These are phyloP conservation scores for Zaprionus inermis DNA, from an alignment of 1,140 invertebrate genomes.

Conservation along the genomic window DNA sequence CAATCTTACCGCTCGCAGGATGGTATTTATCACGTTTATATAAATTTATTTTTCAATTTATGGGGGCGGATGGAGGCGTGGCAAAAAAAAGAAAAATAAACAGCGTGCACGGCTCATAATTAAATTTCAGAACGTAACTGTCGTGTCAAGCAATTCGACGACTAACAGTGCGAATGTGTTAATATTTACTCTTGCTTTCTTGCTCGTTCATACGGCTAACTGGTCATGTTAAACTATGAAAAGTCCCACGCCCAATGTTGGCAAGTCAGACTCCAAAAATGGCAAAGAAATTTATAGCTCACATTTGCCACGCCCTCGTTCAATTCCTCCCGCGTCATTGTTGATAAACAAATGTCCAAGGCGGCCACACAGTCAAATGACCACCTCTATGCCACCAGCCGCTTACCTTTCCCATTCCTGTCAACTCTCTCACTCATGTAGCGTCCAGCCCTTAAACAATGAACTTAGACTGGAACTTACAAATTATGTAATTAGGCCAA, in stretches of 20 bases:
- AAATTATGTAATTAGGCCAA: conserved; percentile 78
- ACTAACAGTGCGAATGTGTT: no score
- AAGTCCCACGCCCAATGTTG: no score
- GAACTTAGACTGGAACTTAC: conserved; percentile 59
- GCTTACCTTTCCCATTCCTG: neutral
- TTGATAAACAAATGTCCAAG: conserved; percentile 74
- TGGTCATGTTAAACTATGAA: conserved; percentile 6
- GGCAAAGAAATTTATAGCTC: conserved; percentile 68
- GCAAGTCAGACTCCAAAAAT: conserved; percentile 57
- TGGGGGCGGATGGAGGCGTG: no score
- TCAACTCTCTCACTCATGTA: neutral
- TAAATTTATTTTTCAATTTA: no score
- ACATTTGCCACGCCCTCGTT: conserved; percentile 64
- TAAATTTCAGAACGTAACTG: no score
- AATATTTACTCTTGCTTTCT: neutral
- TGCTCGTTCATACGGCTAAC: conserved; percentile 21
- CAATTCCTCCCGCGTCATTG: conserved; percentile 63
- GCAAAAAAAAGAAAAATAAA: no score
- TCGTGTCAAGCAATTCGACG: no score
- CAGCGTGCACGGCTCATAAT: no score
- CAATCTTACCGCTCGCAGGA: no score
- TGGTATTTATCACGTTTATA: no score
- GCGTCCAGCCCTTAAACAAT: conserved; percentile 31
- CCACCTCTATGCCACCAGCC: neutral
- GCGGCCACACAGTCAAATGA: neutral